Evolutionary conservation across 2,888 invertebrate species (phyloP).

Genomic region (Luperina testacea): DNA sequence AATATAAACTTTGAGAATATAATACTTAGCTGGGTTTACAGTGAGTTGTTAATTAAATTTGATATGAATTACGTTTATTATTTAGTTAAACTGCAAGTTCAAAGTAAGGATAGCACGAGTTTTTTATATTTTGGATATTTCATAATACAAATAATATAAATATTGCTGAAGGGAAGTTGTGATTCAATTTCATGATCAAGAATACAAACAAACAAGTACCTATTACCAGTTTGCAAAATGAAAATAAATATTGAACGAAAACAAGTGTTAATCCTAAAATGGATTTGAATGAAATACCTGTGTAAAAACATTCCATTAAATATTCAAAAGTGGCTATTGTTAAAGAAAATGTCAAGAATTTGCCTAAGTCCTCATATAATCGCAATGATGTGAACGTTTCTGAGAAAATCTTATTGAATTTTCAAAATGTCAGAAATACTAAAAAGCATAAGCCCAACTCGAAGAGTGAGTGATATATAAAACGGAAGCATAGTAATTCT

Average conservation of each 20-base stretch:
- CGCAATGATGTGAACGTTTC: neutral
- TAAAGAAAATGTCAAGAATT: neutral
- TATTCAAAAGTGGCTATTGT: neutral
- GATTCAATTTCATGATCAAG: slow-evolving; percentile 15
- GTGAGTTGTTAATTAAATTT: slow-evolving; percentile 41
- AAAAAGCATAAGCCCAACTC: neutral
- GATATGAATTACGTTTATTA: slow-evolving; percentile 38
- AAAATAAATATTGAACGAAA: neutral
- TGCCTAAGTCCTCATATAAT: neutral
- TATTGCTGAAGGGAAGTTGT: slow-evolving; percentile 16
- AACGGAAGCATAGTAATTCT: slow-evolving; percentile 28
- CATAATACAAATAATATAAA: slow-evolving; percentile 10
- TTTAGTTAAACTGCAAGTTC: slow-evolving; percentile 26
- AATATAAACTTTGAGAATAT: slow-evolving; percentile 47
- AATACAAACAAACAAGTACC: slow-evolving; percentile 43
- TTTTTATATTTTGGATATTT: slow-evolving; percentile 20
- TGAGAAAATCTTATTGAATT: neutral
- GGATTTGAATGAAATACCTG: neutral
- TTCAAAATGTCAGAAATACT: slow-evolving; percentile 6
- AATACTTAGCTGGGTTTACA: slow-evolving; percentile 27
- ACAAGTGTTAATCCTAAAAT: neutral
- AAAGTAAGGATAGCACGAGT: slow-evolving; percentile 18
- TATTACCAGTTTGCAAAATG: neutral
- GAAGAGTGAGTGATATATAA: slow-evolving; percentile 2
- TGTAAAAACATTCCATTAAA: neutral